These are phyloP conservation scores for Thamnophis sirtalis DNA, from an alignment of 2,113 vertebrate species.

Conservation along the genomic window DNA sequence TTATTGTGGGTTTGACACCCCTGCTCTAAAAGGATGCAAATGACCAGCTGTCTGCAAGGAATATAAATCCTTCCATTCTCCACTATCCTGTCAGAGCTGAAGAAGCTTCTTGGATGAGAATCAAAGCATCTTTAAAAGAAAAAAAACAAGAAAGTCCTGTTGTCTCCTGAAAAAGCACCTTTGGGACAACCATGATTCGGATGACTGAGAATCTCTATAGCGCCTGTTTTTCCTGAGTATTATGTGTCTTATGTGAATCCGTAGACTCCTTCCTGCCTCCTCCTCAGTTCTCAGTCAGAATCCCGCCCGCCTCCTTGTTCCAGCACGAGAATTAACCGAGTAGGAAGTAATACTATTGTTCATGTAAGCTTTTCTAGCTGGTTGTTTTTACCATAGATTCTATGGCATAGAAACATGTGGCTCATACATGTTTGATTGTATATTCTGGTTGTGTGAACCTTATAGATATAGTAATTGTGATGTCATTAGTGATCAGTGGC, in stretches of 20 bases:
- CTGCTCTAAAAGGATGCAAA: no score
- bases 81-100: no score
- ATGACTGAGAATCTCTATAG: no score
- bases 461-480: not conserved
- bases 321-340: not conserved
- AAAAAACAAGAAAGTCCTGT: no score
- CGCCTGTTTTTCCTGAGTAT: not conserved
- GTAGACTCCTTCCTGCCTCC: not conserved
- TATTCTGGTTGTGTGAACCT: not conserved
- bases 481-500: not conserved
- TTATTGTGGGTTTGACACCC: no score
- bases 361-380: not conserved
- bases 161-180: no score
- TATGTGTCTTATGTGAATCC: not conserved
- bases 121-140: no score
- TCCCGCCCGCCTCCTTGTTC: not conserved
- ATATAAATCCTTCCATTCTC: no score
- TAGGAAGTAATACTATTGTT: not conserved
- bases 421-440: not conserved
- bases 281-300: not conserved
- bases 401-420: not conserved
- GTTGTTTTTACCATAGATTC: not conserved
- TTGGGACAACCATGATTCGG: no score
- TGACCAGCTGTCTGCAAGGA: no score
- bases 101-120: no score